Evolutionary conservation across 2,888 invertebrate species (phyloP), one percentile per base, ranked within the genome.

Genomic region (Lasioglossum calceatum): DNA sequence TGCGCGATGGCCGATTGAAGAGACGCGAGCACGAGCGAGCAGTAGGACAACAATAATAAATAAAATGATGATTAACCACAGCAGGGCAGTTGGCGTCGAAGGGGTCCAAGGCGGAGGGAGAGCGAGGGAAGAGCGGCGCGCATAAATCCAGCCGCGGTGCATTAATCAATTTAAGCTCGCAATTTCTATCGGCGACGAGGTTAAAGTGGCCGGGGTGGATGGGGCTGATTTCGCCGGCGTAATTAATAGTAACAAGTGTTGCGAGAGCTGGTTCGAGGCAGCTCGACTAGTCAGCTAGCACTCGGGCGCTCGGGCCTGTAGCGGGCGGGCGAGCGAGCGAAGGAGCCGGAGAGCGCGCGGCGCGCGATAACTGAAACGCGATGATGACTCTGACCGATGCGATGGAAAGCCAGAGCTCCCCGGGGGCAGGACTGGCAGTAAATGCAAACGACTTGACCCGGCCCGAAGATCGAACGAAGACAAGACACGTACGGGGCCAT

Each of bases 361-460:
- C 54, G 54, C 54, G 61, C 54, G 79, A 80, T 81, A 75, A 73
- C 71, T 78, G n/a, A 50, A 74, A 64, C 39, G 58, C 54, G 50
- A 81, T 70, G 86, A 85, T 58, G 85, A 85, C 77, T 61, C 73
- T 44, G 58, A 73, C 42, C 77, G 83, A 81, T 73, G 75, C 77
- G 83, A 81, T 73, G 75, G 64, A 78, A 81, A 75, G 75, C 54
- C 50, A 36, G 44, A 61, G 23, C 50, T 23, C 70, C 39, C 67
- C 39, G 36, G 50, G 36, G 47, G 47, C 27, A n/a, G 23, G 27
- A 50, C 80, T 67, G 84, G 76, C 81, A 77, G 79, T 77, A 82
- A 88, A 88, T 88, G 88, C 88, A 84, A 88, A 87, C 83, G 88
- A 85, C 88, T 88, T 89, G 89, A 89, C 89, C 88, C 87, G 73